Conservation (phyloP, 2,888 invertebrate genomes). For the Cantharis rustica region DNA sequence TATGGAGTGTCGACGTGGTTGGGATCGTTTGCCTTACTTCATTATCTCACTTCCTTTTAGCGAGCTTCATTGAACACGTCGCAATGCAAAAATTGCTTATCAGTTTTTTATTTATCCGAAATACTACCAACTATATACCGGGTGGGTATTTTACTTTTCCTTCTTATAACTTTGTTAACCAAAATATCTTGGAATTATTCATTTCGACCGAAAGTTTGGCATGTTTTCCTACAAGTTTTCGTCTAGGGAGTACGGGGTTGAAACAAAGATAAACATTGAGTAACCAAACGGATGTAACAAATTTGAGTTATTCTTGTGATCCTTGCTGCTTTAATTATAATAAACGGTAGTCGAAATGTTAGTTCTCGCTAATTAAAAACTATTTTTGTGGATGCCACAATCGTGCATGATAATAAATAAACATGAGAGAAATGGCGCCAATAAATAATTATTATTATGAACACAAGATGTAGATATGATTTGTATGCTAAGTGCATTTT, state of each 20-base stretch:
- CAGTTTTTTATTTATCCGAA: not conserved
- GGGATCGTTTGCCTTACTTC: slow-evolving; percentile 42
- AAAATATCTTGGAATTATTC: slow-evolving; percentile 41
- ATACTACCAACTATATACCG: not conserved
- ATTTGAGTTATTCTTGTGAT: not conserved
- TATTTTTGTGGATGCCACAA: not conserved
- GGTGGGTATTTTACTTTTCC: not conserved
- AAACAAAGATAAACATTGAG: slow-evolving; percentile 33
- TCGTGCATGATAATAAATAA: not conserved
- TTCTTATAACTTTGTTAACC: slow-evolving; percentile 44
- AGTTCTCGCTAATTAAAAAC: not conserved
- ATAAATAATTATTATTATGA: not conserved
- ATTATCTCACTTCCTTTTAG: slow-evolving; percentile 39
- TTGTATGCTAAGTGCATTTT: not conserved
- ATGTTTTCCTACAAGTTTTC: slow-evolving; percentile 34
- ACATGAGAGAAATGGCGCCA: not conserved
- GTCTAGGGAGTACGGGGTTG: slow-evolving; percentile 36
- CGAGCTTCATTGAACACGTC: slow-evolving; percentile 38
- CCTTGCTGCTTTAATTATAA: not conserved
- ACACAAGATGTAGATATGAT: not conserved
- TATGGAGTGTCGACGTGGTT: slow-evolving; percentile 51
- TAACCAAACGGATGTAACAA: slow-evolving; percentile 22
- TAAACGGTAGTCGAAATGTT: not conserved
- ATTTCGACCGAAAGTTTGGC: slow-evolving; percentile 35
- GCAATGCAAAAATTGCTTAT: slow-evolving; percentile 9